Percentiles rank a stretch among this genome's conserved stretches.
Conservation (phyloP, 2,113 vertebrate genomes). For the Ctenodactylus gundi region DNA sequence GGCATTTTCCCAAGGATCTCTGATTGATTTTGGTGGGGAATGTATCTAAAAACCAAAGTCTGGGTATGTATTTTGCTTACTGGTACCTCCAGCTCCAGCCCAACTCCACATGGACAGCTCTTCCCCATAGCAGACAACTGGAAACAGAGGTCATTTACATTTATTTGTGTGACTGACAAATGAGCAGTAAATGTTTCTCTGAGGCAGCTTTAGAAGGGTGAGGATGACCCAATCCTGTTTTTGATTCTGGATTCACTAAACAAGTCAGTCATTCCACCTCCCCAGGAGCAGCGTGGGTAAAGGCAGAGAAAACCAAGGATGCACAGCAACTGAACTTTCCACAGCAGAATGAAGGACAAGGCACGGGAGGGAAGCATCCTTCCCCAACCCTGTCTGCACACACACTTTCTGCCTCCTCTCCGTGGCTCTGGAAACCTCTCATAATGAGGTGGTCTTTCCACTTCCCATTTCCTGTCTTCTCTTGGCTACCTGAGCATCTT, state of each 20-base stretch:
- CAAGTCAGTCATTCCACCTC: background rate
- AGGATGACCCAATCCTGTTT: background rate
- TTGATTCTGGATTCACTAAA: background rate
- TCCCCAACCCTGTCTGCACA: background rate
- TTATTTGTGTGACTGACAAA: background rate
- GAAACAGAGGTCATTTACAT: background rate
- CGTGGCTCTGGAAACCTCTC: too few species aligned
- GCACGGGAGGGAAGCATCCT: background rate
- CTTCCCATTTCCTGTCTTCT: background rate
- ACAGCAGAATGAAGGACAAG: background rate
- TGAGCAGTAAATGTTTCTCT: background rate
- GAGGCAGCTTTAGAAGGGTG: background rate
- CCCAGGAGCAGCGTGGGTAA: background rate
- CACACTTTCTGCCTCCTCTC: too few species aligned
- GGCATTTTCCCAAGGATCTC: background rate
- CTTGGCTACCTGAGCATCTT: background rate
- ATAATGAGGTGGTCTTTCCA: background rate
- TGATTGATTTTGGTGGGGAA: background rate
- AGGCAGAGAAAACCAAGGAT: background rate
- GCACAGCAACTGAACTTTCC: too few species aligned
- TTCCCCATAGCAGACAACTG: background rate
- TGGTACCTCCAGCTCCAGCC: background rate
- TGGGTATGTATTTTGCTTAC: background rate
- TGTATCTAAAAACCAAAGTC: background rate
- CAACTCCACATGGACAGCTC: background rate